Conservation (phyloP, 2,113 vertebrate species). For the Megalops atlanticus region DNA sequence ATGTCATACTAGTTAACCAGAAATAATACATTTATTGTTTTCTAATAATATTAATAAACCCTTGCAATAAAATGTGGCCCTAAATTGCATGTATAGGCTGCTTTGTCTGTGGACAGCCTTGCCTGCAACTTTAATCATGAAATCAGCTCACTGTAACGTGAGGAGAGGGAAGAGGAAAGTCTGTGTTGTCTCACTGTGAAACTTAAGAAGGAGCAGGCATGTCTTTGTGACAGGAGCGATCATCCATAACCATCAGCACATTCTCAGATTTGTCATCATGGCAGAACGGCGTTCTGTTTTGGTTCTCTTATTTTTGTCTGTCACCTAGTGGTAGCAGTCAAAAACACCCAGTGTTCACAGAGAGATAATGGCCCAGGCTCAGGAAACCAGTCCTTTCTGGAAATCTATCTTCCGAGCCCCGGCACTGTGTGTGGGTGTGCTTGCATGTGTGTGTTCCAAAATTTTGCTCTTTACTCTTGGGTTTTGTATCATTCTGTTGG, state of each 20-base stretch:
- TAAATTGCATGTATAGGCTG: no score
- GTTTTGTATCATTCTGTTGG: no score
- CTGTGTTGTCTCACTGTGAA: no score
- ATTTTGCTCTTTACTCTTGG: no score
- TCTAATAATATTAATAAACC: no score
- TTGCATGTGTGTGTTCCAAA: background rate
- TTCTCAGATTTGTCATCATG: background rate
- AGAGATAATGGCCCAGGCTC: constrained; percentile 73
- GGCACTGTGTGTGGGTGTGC: constrained; percentile 25
- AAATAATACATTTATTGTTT: no score
- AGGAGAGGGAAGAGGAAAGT: no score
- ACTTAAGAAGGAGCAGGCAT: background rate
- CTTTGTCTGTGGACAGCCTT: no score
- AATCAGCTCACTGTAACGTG: no score
- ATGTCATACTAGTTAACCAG: no score
- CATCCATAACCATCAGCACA: background rate
- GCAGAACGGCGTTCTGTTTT: constrained; percentile 41
- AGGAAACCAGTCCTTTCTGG: constrained; percentile 69
- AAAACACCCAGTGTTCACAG: constrained; percentile 63
- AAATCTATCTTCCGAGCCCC: background rate
- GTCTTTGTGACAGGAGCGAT: background rate
- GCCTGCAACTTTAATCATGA: no score
- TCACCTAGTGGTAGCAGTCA: constrained; percentile 56
- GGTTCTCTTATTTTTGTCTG: constrained; percentile 56
- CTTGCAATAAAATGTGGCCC: no score